These are phyloP conservation scores for Lepidurus arcticus DNA, from an alignment of 1,140 invertebrate species.

Conservation along the genomic window DNA sequence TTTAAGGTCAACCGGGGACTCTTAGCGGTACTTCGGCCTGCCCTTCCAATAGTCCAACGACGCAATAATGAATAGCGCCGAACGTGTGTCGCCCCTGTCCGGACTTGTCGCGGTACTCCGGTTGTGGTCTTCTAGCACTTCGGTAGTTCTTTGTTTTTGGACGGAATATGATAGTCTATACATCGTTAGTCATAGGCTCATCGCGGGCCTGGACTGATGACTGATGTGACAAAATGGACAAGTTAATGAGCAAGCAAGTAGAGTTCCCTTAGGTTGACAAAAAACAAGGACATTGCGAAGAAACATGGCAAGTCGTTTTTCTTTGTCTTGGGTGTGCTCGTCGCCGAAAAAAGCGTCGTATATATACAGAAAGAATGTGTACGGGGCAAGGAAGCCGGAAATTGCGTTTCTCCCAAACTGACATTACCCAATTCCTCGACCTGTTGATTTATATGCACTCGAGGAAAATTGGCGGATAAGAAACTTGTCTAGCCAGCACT, in stretches of 20 bases:
- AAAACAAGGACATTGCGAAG: background rate
- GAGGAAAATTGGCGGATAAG: background rate
- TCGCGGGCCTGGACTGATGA: background rate
- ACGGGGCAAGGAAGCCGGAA: too few species aligned
- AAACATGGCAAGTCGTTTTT: background rate
- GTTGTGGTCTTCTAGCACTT: too few species aligned
- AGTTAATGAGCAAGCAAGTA: slow-evolving; percentile 1
- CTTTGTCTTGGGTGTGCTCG: background rate
- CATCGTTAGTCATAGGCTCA: too few species aligned
- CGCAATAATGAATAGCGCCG: too few species aligned
- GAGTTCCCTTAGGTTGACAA: background rate
- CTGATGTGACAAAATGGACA: background rate
- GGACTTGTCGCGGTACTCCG: too few species aligned
- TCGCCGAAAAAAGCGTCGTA: background rate
- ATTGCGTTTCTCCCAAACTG: background rate
- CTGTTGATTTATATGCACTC: background rate
- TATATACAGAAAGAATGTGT: background rate
- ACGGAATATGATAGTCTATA: too few species aligned
- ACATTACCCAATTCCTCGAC: background rate
- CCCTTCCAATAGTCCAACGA: too few species aligned
- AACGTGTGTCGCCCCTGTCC: too few species aligned
- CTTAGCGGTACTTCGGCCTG: too few species aligned
- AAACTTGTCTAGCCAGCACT: background rate
- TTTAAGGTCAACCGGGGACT: too few species aligned
- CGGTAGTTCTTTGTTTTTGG: too few species aligned